A percentile compares a stretch with the other conserved stretches of the same genome.
These are phyloP conservation scores for Dynastes hyllus DNA, from an alignment of 2,888 invertebrate species.

Conservation along the genomic window DNA sequence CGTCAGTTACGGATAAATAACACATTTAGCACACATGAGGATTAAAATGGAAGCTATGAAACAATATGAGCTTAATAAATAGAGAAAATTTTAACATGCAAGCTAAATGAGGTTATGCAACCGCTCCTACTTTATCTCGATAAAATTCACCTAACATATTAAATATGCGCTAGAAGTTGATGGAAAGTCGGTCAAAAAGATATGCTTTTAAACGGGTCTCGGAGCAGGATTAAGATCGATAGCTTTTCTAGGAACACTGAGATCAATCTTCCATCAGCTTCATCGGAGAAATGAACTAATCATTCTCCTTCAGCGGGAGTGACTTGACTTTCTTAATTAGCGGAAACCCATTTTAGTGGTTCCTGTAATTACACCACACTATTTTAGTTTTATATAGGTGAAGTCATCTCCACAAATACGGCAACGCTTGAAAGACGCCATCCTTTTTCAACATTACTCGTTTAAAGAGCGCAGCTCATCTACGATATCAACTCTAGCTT, in stretches of 20 bases:
- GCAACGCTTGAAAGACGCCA: neutral
- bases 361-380: neutral
- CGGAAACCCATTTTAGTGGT: slow-evolving; percentile 18
- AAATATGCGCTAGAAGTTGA: neutral
- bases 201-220: slow-evolving; percentile 44
- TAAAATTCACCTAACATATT: neutral
- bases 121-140: no score
- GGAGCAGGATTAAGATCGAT: slow-evolving; percentile 49
- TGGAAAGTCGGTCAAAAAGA: slow-evolving; percentile 12
- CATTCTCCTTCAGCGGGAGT: slow-evolving; percentile 42
- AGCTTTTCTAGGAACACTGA: slow-evolving; percentile 37
- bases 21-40: no score
- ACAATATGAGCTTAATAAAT: no score
- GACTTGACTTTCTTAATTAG: slow-evolving; percentile 45
- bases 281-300: slow-evolving; percentile 49
- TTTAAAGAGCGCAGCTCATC: no score
- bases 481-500: neutral
- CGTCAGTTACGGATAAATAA: no score
- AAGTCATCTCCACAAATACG: neutral
- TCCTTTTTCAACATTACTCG: no score
- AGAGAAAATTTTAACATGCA: no score
- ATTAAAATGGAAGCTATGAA: no score
- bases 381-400: slow-evolving; percentile 1
- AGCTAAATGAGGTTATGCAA: no score
- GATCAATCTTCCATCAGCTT: slow-evolving; percentile 46